Percentiles rank a stretch among this genome's conserved stretches.
phyloP scores from a whole-genome alignment of 2,888 invertebrate species.

The Anthophora plumipes region DNA sequence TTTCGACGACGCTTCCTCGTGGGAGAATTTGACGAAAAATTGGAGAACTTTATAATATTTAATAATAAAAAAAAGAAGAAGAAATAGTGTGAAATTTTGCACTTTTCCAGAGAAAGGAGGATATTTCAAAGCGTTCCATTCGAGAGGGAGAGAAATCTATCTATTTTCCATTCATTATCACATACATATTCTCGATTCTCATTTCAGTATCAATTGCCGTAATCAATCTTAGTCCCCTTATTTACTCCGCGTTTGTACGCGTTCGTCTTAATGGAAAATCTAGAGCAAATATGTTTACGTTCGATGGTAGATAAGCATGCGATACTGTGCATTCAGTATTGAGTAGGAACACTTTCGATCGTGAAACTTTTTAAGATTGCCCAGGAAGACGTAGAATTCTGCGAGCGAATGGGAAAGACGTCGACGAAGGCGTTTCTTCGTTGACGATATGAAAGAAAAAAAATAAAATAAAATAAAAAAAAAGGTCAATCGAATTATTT shows the following conservation, averaged over 20 bases:
- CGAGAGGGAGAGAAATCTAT: no score
- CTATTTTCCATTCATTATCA: background rate
- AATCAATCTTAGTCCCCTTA: background rate
- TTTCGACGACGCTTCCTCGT: background rate
- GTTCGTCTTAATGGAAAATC: constrained; percentile 30
- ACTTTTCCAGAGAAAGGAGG: no score
- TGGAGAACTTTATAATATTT: background rate
- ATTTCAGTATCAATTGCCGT: background rate
- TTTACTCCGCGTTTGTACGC: background rate
- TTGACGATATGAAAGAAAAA: background rate
- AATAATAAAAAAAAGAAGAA: no score
- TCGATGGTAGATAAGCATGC: background rate
- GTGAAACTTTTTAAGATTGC: background rate
- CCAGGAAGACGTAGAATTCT: no score
- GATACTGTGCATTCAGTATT: background rate
- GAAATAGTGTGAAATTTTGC: no score
- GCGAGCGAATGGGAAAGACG: no score
- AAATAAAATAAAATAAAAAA: no score
- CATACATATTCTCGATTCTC: background rate
- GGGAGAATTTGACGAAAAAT: no score
- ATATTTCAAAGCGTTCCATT: no score
- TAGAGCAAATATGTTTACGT: constrained; percentile 38
- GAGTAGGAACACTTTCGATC: constrained; percentile 9
- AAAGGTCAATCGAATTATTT: constrained; percentile 54
- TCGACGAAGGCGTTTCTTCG: background rate